These are phyloP conservation scores for Alloplasta piceator DNA, from an alignment of 2,888 invertebrate genomes.

Conservation along the genomic window DNA sequence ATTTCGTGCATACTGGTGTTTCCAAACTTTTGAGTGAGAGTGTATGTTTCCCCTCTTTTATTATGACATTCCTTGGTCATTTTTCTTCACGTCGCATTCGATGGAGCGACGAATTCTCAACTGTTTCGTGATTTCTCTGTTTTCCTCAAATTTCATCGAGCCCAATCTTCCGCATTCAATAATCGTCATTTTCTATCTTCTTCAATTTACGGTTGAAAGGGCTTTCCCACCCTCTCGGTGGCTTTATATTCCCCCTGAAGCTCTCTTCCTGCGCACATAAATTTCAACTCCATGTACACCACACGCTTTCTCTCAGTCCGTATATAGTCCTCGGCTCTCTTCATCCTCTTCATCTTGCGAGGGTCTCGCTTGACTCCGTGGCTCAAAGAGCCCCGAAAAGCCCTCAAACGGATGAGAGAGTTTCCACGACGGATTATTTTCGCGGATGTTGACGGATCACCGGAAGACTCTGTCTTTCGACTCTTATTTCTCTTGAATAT, in stretches of 20 bases:
- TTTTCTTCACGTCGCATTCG: constrained; percentile 1
- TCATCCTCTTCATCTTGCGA: not conserved
- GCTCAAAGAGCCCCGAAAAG: constrained; percentile 35
- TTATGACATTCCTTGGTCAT: not conserved
- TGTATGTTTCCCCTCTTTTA: too few species aligned
- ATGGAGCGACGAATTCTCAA: constrained; percentile 6
- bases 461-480: constrained; percentile 36
- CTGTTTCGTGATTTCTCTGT: constrained; percentile 25
- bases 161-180: not conserved
- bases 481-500: constrained; percentile 21
- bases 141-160: not conserved
- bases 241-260: constrained; percentile 8
- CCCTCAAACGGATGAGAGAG: constrained; percentile 31
- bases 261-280: not conserved
- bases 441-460: constrained; percentile 59
- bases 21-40: too few species aligned
- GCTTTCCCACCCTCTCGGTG: not conserved
- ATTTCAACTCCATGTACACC: not conserved
- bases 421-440: constrained; percentile 54
- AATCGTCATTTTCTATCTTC: constrained; percentile 9
- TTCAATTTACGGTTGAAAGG: not conserved
- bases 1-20: too few species aligned
- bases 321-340: too few species aligned
- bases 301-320: too few species aligned
- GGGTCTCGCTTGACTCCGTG: constrained; percentile 16